These are phyloP conservation scores for Amphiduros pacificus DNA, from an alignment of 2,888 invertebrate genomes.

Conservation along the genomic window DNA sequence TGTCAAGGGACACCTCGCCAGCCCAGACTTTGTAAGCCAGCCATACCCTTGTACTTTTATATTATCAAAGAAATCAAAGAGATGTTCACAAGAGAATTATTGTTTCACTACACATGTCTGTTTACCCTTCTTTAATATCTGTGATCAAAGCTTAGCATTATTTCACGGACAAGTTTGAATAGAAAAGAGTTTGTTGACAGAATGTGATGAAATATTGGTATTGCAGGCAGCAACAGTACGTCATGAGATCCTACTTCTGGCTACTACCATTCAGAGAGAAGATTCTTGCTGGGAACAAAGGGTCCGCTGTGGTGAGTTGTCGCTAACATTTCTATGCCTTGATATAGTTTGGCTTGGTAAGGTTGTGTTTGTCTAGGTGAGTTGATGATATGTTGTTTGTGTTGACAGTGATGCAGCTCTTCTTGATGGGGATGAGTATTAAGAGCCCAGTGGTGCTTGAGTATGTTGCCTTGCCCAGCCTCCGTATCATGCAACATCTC, in stretches of 20 bases:
- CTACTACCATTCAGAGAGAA: slow-evolving; percentile 85
- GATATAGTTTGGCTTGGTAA: no score
- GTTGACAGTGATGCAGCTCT: slow-evolving; percentile 75
- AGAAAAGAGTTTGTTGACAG: no score
- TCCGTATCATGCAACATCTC: slow-evolving; percentile 74
- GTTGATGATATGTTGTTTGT: neutral
- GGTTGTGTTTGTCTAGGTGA: no score
- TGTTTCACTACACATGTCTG: no score
- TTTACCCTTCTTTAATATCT: no score
- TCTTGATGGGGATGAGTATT: slow-evolving; percentile 70
- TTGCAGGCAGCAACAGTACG: slow-evolving; percentile 70
- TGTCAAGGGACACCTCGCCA: slow-evolving; percentile 63
- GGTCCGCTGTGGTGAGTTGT: slow-evolving; percentile 67
- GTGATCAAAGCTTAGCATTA: no score
- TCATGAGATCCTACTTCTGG: slow-evolving; percentile 85
- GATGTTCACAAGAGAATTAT: no score
- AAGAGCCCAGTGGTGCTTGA: slow-evolving; percentile 82
- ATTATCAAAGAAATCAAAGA: no score
- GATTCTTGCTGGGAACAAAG: slow-evolving; percentile 95
- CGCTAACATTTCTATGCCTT: no score
- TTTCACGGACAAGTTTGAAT: no score
- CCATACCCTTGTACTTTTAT: no score
- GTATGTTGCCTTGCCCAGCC: slow-evolving; percentile 87
- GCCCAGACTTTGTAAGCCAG: slow-evolving; percentile 67
- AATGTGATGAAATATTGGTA: no score